Base-by-base conservation (phyloP, 2,888 invertebrate genomes). In the Lobophora halterata region DNA sequence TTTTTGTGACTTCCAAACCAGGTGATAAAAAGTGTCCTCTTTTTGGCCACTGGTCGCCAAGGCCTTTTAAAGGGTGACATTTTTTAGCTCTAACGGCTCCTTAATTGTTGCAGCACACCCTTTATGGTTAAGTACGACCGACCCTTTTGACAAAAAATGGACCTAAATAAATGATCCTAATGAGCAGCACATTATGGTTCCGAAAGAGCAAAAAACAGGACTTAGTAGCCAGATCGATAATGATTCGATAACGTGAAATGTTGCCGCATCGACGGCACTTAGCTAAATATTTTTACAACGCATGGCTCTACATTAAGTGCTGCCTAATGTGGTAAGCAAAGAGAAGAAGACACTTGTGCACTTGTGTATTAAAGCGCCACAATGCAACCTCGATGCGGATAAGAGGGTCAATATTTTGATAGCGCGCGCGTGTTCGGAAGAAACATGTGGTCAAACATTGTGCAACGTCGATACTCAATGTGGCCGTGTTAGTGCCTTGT, bases 391-490 rank as follows among this genome's bases (percentile, higher is more conserved):
- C 71, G 59, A 72, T 74, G 80, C 65, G 77, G 74, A 79, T 81
- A 74, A 81, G 81, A 80, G 80, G 67, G 77, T 83, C 80, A 86
- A 87, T 87, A 86, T 87, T 86, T 73, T 87, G 82, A 80, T 85
- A 81, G 79, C 55, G 62, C 79, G 78, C 77, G 79, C 77, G 82
- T 73, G 30, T 26, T 35, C 68, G 65, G 61, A 75, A 63, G 72
- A 71, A 78, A 82, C 83, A 83, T 82, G 77, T 82, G 86, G 76
- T 78, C 74, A 85, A 85, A 86, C 71, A 83, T 87, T 87, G 79
- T 75, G 86, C 80, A 85, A 85, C 61, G 56, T 56, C 55, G 51
- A 58, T 32, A 36, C 37, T 42, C 24, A 31, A 43, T 67, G 62
- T 60, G 60, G 65, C 55, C 68, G 68, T 74, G 79, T 76, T 73